phyloP scores from a whole-genome alignment of 2,797 vertebrate genomes.

The Triplophysa yarkandensis region DNA sequence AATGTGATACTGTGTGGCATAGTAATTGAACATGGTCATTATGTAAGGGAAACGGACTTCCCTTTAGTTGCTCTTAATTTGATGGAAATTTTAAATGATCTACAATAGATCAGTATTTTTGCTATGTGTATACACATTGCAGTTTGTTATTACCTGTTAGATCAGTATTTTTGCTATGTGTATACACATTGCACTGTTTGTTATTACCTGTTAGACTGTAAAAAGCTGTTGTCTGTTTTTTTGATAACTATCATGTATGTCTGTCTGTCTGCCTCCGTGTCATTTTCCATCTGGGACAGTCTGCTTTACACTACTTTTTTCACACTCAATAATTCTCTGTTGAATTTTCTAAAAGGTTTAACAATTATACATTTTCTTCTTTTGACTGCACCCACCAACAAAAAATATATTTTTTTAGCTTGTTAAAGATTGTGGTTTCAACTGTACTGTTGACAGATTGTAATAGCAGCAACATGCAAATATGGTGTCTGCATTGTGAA shows the following conservation, averaged over 20 bases:
- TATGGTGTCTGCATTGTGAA: neutral
- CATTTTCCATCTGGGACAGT: neutral
- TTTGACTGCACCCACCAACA: neutral
- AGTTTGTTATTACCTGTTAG: no score
- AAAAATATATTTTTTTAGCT: constrained; percentile 1
- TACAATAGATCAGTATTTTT: neutral
- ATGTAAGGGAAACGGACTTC: no score
- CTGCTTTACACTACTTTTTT: neutral
- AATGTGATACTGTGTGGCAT: no score
- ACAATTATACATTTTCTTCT: no score
- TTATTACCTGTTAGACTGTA: neutral
- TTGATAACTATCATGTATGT: neutral
- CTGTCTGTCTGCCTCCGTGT: neutral
- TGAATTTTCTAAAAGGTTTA: no score
- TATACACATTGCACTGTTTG: neutral
- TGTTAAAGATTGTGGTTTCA: constrained; percentile 11
- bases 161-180: neutral
- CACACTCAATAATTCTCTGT: no score
- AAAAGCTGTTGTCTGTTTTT: neutral
- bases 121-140: neutral
- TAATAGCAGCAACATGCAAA: constrained; percentile 39
- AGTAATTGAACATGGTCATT: no score
- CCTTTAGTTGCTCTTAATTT: no score
- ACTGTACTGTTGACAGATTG: neutral
- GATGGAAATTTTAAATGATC: neutral